A percentile compares a stretch with the other conserved stretches of the same genome.
Conservation (phyloP, 2,888 invertebrate species). For the Elysia crispata region DNA sequence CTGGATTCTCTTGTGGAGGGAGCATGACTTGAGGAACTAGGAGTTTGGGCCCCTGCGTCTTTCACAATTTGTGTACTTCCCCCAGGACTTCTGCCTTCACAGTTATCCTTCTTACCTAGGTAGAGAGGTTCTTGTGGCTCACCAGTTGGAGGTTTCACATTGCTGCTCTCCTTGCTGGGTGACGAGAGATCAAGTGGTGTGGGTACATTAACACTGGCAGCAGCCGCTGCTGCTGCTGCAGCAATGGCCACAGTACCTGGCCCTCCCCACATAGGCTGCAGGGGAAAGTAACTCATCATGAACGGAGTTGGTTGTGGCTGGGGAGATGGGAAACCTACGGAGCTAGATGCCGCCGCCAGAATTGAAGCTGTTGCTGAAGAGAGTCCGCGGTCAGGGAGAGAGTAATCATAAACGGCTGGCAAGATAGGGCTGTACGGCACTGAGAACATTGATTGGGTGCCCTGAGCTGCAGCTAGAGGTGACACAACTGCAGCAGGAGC, state of each 20-base stretch:
- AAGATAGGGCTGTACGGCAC: slow-evolving; percentile 47
- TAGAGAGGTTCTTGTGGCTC: slow-evolving; percentile 50
- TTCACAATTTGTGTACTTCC: no score
- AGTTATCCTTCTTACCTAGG: slow-evolving; percentile 2
- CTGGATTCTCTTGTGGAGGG: slow-evolving; percentile 4
- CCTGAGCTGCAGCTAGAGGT: slow-evolving; percentile 5
- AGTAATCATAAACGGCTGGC: slow-evolving; percentile 66
- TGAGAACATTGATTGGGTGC: slow-evolving; percentile 32
- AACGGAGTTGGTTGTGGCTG: slow-evolving; percentile 54
- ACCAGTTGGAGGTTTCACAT: slow-evolving; percentile 51
- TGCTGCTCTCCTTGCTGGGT: slow-evolving; percentile 56
- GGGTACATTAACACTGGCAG: slow-evolving; percentile 59
- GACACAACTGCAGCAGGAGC: neutral
- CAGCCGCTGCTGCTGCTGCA: slow-evolving; percentile 48
- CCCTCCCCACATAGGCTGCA: slow-evolving; percentile 45
- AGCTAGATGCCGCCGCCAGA: slow-evolving; percentile 45
- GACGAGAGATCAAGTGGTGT: slow-evolving; percentile 66
- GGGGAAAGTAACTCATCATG: slow-evolving; percentile 55
- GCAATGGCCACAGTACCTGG: slow-evolving; percentile 44
- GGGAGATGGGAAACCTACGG: slow-evolving; percentile 47
- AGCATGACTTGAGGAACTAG: neutral
- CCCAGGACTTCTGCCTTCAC: neutral
- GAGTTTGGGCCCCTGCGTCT: neutral
- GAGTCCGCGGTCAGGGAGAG: slow-evolving; percentile 69
- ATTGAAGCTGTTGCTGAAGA: slow-evolving; percentile 54